Evolutionary conservation across 2,888 invertebrate species (phyloP).

Genomic region (Caenorhabditis japonica): DNA sequence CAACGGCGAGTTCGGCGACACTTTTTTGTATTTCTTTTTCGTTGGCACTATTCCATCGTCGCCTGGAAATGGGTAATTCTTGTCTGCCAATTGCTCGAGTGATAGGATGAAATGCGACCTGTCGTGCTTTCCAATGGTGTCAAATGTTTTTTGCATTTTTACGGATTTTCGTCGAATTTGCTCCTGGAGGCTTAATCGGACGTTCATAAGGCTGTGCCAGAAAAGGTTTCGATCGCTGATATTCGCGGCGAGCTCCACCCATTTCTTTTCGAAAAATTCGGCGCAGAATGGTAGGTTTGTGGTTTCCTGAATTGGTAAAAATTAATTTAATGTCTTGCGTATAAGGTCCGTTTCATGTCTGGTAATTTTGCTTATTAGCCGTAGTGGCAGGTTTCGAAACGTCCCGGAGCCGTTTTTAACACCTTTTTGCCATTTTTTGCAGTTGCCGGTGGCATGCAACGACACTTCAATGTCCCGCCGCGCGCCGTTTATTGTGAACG

Average conservation of each 20-base stretch:
- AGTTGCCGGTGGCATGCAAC: no score
- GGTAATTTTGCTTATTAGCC: no score
- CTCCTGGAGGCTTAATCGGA: constrained; percentile 59
- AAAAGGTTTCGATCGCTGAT: constrained; percentile 59
- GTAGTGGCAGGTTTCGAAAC: no score
- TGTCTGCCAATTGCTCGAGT: constrained; percentile 55
- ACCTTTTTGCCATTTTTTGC: no score
- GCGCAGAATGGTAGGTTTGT: constrained; percentile 55
- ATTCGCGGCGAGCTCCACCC: constrained; percentile 54
- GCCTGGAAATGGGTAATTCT: constrained; percentile 60
- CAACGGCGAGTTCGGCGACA: constrained; percentile 76
- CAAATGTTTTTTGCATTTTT: constrained; percentile 19
- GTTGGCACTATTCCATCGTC: constrained; percentile 40
- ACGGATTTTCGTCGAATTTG: constrained; percentile 47
- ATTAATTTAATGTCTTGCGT: no score
- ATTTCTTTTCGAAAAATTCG: constrained; percentile 64
- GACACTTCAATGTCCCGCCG: no score
- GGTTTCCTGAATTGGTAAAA: constrained; percentile 53
- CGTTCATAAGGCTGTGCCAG: constrained; percentile 64
- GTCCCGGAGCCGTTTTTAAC: no score
- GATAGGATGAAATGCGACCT: constrained; percentile 31
- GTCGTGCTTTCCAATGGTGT: constrained; percentile 5
- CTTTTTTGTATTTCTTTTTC: constrained; percentile 57
- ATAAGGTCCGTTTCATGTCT: no score
- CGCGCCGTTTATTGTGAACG: no score